These are phyloP conservation scores for Kryphioiulus occultus DNA, from an alignment of 2,888 invertebrate species.

Conservation along the genomic window DNA sequence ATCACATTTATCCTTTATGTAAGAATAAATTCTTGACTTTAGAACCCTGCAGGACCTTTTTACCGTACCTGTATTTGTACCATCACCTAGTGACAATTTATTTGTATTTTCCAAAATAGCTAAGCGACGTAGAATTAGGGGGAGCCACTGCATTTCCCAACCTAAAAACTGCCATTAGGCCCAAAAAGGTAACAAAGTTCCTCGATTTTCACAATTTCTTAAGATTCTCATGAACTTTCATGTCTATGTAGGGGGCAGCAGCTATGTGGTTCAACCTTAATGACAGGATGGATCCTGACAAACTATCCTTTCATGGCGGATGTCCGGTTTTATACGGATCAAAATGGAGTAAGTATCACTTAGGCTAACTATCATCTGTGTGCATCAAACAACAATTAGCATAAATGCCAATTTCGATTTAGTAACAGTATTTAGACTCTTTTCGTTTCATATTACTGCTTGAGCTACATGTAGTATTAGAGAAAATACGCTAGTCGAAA, in stretches of 20 bases:
- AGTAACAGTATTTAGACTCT: too few species aligned
- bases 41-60: background rate
- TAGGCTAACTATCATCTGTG: background rate
- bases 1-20: conserved; percentile 21
- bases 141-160: conserved; percentile 16
- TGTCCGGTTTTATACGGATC: conserved; percentile 50
- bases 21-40: too few species aligned
- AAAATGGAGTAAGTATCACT: conserved; percentile 42
- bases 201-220: background rate
- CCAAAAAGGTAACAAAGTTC: background rate
- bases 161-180: background rate
- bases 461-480: too few species aligned
- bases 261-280: conserved; percentile 44
- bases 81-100: background rate
- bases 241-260: conserved; percentile 27
- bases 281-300: background rate
- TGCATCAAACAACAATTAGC: too few species aligned
- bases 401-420: too few species aligned
- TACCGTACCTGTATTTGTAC: too few species aligned
- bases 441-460: too few species aligned
- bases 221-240: background rate
- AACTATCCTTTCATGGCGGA: background rate
- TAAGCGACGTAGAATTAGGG: background rate
- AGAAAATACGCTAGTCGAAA: background rate
- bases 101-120: background rate